Evolutionary conservation across 2,113 vertebrate species (phyloP), one percentile per base, ranked within the genome.

Genomic region (Oreotrochilus melanogaster): DNA sequence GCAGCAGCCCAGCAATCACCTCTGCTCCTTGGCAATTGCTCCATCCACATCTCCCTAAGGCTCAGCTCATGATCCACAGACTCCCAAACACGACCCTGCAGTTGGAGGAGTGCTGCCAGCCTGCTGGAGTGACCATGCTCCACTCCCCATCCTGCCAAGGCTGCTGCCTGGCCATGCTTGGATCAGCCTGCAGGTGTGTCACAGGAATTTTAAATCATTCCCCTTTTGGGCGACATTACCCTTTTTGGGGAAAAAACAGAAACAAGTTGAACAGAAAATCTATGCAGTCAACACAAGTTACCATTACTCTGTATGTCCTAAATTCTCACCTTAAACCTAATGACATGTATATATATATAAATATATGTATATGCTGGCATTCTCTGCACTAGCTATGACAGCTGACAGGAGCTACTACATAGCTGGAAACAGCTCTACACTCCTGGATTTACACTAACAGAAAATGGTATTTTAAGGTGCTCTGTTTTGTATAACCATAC

Each of bases 1-100:
- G 62, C 7, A 47, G 17, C 13, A 83, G 54, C 69, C 61, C 62
- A 60, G 62, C 78, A 86, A 56, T 53, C 27, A 15, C 50, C 39
- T 39, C 70, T 1, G 0, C 31, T 37, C 48, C 62, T 10, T 79
- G 48, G 75, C 21, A 91, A n/a, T 50, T 58, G 33, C 17, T 71
- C 14, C 30, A 18, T 14, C 24, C 14, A 5, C 5, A 19, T 22
- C 24, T 66, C 42, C 50, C 33, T 21, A 0, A 33, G 21, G 28
- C 35, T 24, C 16, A 48, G 62, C 35, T 16, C 0, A 0, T 5
- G 35, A 48, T 9, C 47, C 35, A 28, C 27, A 48, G 62, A 27
- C 27, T 70, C 54, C 80, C 39, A 14, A 45, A 72, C 54, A 60
- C 65, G 58, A 56, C 33, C 14, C 24, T 79, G 57, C 47, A 56